Evolutionary conservation across 2,888 invertebrate species (phyloP).

Genomic region (Eristalis intricaria): DNA sequence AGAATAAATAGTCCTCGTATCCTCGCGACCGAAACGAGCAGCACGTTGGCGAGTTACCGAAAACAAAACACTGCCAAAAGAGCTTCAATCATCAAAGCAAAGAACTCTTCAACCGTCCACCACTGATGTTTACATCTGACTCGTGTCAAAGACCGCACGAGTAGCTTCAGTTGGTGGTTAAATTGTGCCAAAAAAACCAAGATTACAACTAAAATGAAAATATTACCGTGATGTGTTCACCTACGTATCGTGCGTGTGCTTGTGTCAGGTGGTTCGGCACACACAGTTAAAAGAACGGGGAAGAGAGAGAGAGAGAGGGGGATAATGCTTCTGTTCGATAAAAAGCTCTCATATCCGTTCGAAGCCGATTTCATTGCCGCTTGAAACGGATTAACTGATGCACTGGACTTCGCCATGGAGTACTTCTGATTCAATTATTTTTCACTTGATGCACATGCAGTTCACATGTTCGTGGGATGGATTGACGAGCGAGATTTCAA

Average conservation of each 20-base stretch:
- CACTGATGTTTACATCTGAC: not conserved
- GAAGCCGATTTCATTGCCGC: not conserved
- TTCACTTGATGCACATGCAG: not conserved
- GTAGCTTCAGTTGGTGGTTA: conserved; percentile 34
- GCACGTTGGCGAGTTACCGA: no score
- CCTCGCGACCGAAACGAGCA: conserved; percentile 3
- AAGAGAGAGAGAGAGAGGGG: no score
- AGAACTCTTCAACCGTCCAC: not conserved
- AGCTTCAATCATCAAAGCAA: conserved; percentile 30
- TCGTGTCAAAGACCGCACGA: conserved; percentile 5
- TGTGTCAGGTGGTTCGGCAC: not conserved
- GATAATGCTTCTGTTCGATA: not conserved
- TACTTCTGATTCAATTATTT: not conserved
- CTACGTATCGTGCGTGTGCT: not conserved
- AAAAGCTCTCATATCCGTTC: not conserved
- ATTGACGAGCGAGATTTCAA: not conserved
- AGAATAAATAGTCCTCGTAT: not conserved
- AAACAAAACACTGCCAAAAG: conserved; percentile 48
- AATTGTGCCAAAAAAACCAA: conserved; percentile 23
- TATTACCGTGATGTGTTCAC: not conserved
- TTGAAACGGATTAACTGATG: not conserved
- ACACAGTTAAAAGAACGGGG: not conserved
- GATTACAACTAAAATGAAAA: conserved; percentile 24
- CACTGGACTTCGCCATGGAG: not conserved
- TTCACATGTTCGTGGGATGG: not conserved